Conservation (phyloP, 2,113 vertebrate species). For the Heterocephalus glaber region DNA sequence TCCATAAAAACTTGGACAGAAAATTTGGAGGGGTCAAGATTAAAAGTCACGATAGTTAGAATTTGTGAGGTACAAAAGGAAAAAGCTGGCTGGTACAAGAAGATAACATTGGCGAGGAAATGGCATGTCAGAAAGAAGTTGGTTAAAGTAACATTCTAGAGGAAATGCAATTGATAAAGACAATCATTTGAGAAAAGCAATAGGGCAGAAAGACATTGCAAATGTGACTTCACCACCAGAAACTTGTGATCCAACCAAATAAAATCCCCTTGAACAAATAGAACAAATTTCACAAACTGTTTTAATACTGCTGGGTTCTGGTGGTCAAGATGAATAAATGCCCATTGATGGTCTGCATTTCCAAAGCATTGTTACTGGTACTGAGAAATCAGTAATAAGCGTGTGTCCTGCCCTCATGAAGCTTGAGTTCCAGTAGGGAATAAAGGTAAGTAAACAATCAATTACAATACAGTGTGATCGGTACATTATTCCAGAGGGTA, state of each 20-base stretch:
- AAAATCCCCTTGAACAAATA: background rate
- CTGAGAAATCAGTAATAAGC: background rate
- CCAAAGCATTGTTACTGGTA: background rate
- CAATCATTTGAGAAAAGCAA: slow-evolving; percentile 17
- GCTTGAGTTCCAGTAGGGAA: background rate
- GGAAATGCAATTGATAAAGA: slow-evolving; percentile 17
- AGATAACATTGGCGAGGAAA: background rate
- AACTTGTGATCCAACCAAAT: background rate
- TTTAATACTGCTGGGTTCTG: background rate
- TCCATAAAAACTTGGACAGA: slow-evolving; percentile 14
- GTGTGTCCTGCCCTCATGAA: background rate
- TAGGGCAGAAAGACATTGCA: background rate
- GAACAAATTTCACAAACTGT: background rate
- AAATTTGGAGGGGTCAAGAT: slow-evolving; percentile 31
- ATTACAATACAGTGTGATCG: background rate
- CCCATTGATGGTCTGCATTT: background rate
- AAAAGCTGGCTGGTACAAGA: background rate
- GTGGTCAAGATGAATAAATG: background rate
- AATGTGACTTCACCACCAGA: background rate
- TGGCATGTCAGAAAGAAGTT: background rate
- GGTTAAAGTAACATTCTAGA: background rate
- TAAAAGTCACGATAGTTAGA: slow-evolving; percentile 23
- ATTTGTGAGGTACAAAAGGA: background rate
- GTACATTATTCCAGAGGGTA: background rate
- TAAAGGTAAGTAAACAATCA: background rate